Base-by-base conservation (phyloP, 2,888 invertebrate genomes). In the Neelides folsomi region DNA sequence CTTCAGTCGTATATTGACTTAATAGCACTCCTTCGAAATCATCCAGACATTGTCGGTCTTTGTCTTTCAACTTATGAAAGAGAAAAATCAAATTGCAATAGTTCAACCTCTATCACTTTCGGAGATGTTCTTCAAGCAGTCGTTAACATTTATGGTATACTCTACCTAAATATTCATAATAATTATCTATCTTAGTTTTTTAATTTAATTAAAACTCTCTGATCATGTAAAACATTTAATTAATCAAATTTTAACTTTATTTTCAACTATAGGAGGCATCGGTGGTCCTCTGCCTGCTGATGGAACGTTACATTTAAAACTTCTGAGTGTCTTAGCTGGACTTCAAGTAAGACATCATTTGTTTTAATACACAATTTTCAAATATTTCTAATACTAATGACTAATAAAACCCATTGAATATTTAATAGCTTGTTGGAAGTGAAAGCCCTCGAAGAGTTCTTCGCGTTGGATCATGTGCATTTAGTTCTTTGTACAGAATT, bases 401-500 rank as follows among this genome's bases (percentile, higher is more conserved):
- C 13, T 15, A 42, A 42, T 42, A 18, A 3, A n/a, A 40, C 37
- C 37, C 9, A 36, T 10, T 49, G 41, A n/a, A 38, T 45, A 18
- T n/a, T 49, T 7, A 48, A 12, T 46, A 63, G 63, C 47, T 63
- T 20, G 57, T 61, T 7, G 63, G 61, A 37, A 48, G 53, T 9
- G 63, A 63, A 41, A 57, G 55, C 40, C 61, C 61, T 8, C 51
- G 63, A 13, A 79, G 88, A 66, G 73, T 93, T 61, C 75, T 97
- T 41, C 79, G 87, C 19, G 80, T 85, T 39, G 86, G 86, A 51
- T 84, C 85, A 5, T 88, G 88, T 67, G 86, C 92, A 2, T 87
- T 95, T 67, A 81, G 86, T 12, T 77, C 82, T 10, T 75, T 94
- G 41, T 95, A 90, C 74, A 82, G 83, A 41, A 81, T 86, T 49